phyloP scores from a whole-genome alignment of 2,888 invertebrate species.

The Rhagophthalmus giganteus region DNA sequence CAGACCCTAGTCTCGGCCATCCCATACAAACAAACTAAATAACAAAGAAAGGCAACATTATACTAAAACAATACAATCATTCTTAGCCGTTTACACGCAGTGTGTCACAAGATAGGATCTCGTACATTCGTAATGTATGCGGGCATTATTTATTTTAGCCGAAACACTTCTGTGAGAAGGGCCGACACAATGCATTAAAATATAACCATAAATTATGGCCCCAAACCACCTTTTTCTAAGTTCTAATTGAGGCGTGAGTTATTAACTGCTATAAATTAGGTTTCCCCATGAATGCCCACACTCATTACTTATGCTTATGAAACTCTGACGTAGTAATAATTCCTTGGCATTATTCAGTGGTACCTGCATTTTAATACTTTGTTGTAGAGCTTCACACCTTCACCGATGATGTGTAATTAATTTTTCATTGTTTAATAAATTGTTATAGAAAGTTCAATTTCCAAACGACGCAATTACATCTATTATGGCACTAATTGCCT shows the following conservation, averaged over 20 bases:
- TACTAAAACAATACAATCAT: conserved; percentile 34
- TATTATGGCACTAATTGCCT: too few species aligned
- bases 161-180: conserved; percentile 36
- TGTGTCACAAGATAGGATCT: conserved; percentile 40
- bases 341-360: conserved; percentile 27
- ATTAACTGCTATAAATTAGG: conserved; percentile 43
- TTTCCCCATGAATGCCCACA: conserved; percentile 39
- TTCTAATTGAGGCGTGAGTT: conserved; percentile 45
- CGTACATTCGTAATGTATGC: conserved; percentile 38
- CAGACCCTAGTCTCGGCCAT: conserved; percentile 28
- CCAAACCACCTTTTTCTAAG: conserved; percentile 34
- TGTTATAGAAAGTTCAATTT: too few species aligned
- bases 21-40: conserved; percentile 24
- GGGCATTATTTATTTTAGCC: conserved; percentile 40
- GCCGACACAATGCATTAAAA: conserved; percentile 37
- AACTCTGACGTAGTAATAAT: conserved; percentile 44
- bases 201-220: conserved; percentile 40
- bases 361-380: conserved; percentile 28
- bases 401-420: conserved; percentile 25
- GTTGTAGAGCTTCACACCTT: conserved; percentile 26
- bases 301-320: conserved; percentile 42
- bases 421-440: conserved; percentile 22
- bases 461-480: too few species aligned
- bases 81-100: conserved; percentile 38
- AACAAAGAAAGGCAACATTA: conserved; percentile 24